Evolutionary conservation across 2,888 invertebrate species (phyloP).

Genomic region (Agonopterix heracliana): DNA sequence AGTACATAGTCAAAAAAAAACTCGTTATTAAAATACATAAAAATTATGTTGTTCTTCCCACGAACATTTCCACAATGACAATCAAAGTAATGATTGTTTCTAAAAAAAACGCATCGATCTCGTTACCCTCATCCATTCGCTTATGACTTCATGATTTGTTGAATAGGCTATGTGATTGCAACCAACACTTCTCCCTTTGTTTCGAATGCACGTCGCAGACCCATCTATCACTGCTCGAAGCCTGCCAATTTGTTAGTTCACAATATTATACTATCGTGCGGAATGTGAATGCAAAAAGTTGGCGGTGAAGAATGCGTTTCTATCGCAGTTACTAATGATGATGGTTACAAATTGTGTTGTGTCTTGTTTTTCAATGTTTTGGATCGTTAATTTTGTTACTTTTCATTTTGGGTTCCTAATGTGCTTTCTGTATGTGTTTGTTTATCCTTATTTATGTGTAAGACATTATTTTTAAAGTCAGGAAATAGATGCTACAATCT

Average conservation of each 20-base stretch:
- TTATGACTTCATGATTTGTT: conserved; percentile 37
- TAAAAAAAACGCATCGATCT: not conserved
- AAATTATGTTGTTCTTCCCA: too few relatives aligned
- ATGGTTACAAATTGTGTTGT: not conserved
- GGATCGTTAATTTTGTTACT: too few relatives aligned
- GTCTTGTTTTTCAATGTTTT: not conserved
- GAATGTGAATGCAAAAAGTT: conserved; percentile 24
- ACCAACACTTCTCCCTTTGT: conserved; percentile 65
- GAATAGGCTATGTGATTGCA: conserved; percentile 66
- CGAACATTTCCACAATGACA: too few relatives aligned
- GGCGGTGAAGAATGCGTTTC: conserved; percentile 7
- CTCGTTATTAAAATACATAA: too few relatives aligned
- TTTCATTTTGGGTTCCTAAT: too few relatives aligned
- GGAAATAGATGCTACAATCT: too few relatives aligned
- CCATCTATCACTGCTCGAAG: conserved; percentile 59
- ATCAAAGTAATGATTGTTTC: too few relatives aligned
- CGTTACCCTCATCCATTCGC: conserved; percentile 4
- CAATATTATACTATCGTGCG: conserved; percentile 37
- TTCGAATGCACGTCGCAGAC: conserved; percentile 49
- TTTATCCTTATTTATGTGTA: too few relatives aligned
- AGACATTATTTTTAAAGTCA: too few relatives aligned
- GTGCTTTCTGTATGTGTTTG: too few relatives aligned
- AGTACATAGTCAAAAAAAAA: too few relatives aligned
- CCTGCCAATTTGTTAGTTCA: conserved; percentile 56
- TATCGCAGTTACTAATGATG: conserved; percentile 7